phyloP scores from a whole-genome alignment of 1,140 invertebrate genomes.

The fruit fly (Drosophila melanogaster) region Release_6_plus_ISO1_MT NC_004354.4:11626001-11626500 shows the following conservation, averaged over 20 bases:
- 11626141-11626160: slow-evolving; percentile 34
- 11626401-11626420: not conserved
- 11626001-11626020: not conserved
- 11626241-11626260: not conserved
- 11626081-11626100: slow-evolving; percentile 3
- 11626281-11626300: slow-evolving; percentile 38
- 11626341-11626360: slow-evolving; percentile 33
- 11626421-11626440: not conserved
- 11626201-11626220: slow-evolving; percentile 1
- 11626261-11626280: slow-evolving; percentile 8
- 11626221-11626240: not conserved
- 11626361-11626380: slow-evolving; percentile 11
- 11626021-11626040: slow-evolving; percentile 45
- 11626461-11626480: no score
- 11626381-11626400: not conserved
- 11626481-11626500: no score
- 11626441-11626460: not conserved
- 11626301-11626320: slow-evolving; percentile 27
- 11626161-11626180: slow-evolving; percentile 27
- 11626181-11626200: slow-evolving; percentile 16
- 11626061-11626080: slow-evolving; percentile 11
- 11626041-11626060: slow-evolving; percentile 33
- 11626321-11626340: slow-evolving; percentile 22
- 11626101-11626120: not conserved
- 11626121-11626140: not conserved